A percentile compares a stretch with the other conserved stretches of the same genome.
Evolutionary conservation across 2,113 vertebrate genomes (phyloP).

Genomic region (Speoplatyrhinus poulsoni): DNA sequence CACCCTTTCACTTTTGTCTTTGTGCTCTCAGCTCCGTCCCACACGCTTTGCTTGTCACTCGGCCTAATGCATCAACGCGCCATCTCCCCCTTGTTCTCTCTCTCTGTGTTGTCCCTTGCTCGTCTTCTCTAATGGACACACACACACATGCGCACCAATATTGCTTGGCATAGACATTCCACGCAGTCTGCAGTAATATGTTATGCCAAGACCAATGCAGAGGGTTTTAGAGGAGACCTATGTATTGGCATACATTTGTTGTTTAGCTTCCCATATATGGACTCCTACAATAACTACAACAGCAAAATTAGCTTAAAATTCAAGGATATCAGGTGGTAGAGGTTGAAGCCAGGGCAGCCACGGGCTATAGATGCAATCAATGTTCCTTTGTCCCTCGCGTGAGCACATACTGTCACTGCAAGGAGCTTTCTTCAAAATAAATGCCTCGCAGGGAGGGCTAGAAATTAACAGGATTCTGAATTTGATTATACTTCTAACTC

Average conservation of each 20-base stretch:
- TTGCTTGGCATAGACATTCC: too few relatives aligned
- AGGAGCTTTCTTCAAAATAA: too few relatives aligned
- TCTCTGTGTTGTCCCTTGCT: neutral
- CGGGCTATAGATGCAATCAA: too few relatives aligned
- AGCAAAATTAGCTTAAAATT: too few relatives aligned
- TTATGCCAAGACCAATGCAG: neutral
- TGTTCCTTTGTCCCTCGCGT: too few relatives aligned
- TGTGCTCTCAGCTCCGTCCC: neutral
- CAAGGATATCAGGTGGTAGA: too few relatives aligned
- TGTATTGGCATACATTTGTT: neutral
- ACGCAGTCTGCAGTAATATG: neutral
- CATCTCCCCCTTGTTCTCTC: neutral
- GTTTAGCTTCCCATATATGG: neutral
- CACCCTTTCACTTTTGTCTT: neutral
- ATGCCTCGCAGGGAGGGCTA: too few relatives aligned
- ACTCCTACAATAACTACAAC: too few relatives aligned
- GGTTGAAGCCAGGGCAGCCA: too few relatives aligned
- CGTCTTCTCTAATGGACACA: neutral
- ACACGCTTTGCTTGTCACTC: neutral
- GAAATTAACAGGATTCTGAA: neutral
- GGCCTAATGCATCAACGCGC: neutral
- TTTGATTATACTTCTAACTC: constrained; percentile 1
- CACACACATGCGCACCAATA: neutral
- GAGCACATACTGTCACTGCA: too few relatives aligned
- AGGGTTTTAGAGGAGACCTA: too few relatives aligned